Evolutionary conservation across 2,888 invertebrate species (phyloP), one percentile per base, ranked within the genome.

Genomic region (Eilema caniola): DNA sequence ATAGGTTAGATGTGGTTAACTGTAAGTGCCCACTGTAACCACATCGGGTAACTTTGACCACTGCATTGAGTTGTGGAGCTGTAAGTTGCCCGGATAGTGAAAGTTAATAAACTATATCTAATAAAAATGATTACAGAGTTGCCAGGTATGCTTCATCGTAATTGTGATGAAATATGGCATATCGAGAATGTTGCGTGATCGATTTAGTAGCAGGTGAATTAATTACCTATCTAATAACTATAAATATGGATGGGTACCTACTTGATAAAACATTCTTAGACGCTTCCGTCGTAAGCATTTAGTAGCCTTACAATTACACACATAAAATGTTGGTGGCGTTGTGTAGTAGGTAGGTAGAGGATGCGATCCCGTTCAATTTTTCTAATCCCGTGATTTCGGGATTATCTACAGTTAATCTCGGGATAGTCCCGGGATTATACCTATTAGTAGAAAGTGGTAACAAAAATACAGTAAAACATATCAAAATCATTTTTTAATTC

Each of bases 211-310:
- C 7, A 25, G 60, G 25, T 28, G 20, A 24, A 75, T 68, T 69
- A 79, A 66, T 79, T 78, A 62, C 24, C 2, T 23, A 25, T 23
- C 25, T 47, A 47, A 14, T 20, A 47, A 47, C 0, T 47, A 20
- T 47, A 7, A 47, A 47, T 47, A 47, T 47, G 47, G 1, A 16
- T 47, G 20, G 47, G 4, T 47, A 16, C 41, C 37, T 14, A 37
- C 37, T 16, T 47, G 20, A 7, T 47, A 20, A 77, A 76, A 75
- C 72, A 73, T 62, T 79, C 61, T 67, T 75, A 72, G 71, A 75
- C 75, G 76, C 71, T 63, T 24, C n/a, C 37, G 33, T 37, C 37
- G 41, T 41, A 41, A 41, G 41, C 41, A 41, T 14, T 41, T 41
- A 37, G 37, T 72, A 70, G 70, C 53, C 67, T 71, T 67, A 70